phyloP scores from a whole-genome alignment of 2,797 vertebrate species.

The Amblyraja radiata region DNA sequence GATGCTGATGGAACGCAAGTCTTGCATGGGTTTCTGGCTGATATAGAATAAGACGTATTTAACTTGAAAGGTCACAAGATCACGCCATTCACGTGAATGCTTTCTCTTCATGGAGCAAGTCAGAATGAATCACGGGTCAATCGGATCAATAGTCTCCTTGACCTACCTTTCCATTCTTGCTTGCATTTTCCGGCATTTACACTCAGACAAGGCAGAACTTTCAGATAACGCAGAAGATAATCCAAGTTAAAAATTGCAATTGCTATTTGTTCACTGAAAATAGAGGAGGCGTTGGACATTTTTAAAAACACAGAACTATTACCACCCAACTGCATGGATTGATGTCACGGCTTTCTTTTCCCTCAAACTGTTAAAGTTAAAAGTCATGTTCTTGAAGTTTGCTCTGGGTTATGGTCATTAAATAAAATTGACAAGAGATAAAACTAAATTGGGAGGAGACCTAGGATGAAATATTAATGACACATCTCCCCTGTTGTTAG shows the following conservation, averaged over 20 bases:
- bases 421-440: background rate
- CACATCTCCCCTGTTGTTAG: background rate
- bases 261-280: background rate
- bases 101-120: background rate
- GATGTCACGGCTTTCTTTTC: background rate
- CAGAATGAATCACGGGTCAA: background rate
- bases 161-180: background rate
- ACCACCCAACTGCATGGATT: background rate
- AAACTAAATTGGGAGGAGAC: background rate
- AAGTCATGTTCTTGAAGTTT: background rate
- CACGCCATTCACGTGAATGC: background rate
- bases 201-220: background rate
- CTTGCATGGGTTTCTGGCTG: background rate
- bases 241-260: no score
- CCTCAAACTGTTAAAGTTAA: no score
- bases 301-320: background rate
- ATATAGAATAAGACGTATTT: background rate
- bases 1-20: background rate
- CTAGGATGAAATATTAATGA: background rate
- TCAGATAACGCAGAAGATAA: background rate
- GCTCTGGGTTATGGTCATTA: background rate
- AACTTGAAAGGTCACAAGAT: background rate
- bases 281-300: background rate
- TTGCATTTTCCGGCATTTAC: background rate
- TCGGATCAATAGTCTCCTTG: background rate